A percentile compares a stretch with the other conserved stretches of the same genome.
Evolutionary conservation across 1,140 invertebrate genomes (phyloP).

Genomic region (Zaprionus nigranus): DNA sequence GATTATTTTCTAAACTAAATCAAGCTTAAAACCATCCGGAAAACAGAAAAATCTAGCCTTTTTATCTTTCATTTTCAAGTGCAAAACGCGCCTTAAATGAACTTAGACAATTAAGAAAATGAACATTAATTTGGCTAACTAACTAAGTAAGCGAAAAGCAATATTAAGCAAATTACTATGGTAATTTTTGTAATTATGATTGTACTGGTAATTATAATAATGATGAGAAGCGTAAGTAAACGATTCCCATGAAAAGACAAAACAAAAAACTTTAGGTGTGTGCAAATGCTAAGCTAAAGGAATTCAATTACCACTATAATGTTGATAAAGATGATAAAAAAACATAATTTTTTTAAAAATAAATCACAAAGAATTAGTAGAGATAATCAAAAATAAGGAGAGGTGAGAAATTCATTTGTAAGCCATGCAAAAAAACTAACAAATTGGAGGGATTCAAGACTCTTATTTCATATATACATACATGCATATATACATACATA

Average conservation of each 20-base stretch:
- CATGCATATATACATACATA: slow-evolving; percentile 40
- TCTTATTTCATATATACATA: slow-evolving; percentile 77
- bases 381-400: not conserved
- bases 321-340: slow-evolving; percentile 5
- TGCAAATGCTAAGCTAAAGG: slow-evolving; percentile 42
- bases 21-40: not conserved
- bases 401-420: slow-evolving; percentile 35
- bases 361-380: not conserved
- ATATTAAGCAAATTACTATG: slow-evolving; percentile 52
- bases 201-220: slow-evolving; percentile 34
- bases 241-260: not conserved
- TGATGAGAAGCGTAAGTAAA: slow-evolving; percentile 12
- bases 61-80: slow-evolving; percentile 47
- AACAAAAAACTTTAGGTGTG: slow-evolving; percentile 29
- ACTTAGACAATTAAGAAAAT: slow-evolving; percentile 52
- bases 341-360: slow-evolving; percentile 19
- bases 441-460: slow-evolving; percentile 78
- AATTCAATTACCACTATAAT: slow-evolving; percentile 47
- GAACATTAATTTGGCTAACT: slow-evolving; percentile 40
- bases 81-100: slow-evolving; percentile 63
- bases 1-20: not conserved
- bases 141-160: slow-evolving; percentile 59
- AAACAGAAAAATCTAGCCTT: not conserved
- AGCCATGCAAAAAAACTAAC: slow-evolving; percentile 50
- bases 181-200: slow-evolving; percentile 32